These are phyloP conservation scores for Drosophila takahashii DNA, from an alignment of 1,140 invertebrate species.

Conservation along the genomic window DNA sequence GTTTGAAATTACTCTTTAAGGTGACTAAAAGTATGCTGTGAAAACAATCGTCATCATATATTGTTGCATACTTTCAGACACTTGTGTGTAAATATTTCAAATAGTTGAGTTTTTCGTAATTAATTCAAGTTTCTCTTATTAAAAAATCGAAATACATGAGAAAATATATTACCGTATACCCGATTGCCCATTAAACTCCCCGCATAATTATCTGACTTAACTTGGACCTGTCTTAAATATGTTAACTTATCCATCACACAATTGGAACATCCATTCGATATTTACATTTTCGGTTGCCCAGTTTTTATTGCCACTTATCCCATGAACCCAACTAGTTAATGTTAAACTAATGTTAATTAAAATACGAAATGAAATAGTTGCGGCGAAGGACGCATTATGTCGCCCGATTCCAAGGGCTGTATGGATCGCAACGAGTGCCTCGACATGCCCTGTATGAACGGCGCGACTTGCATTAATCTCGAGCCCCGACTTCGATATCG, in stretches of 20 bases:
- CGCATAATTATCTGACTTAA: constrained; percentile 12
- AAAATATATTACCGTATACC: background rate
- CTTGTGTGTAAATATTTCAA: no score
- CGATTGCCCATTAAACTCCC: background rate
- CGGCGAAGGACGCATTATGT: constrained; percentile 94
- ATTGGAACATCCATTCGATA: constrained; percentile 41
- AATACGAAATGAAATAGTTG: constrained; percentile 87
- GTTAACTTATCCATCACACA: constrained; percentile 15
- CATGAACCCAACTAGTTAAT: constrained; percentile 25
- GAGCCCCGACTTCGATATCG: constrained; percentile 93
- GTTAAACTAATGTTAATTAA: constrained; percentile 19
- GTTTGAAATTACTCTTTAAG: background rate
- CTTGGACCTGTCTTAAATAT: constrained; percentile 19
- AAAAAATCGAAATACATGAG: no score
- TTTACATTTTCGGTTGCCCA: constrained; percentile 38
- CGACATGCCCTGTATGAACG: constrained; percentile 95
- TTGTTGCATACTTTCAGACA: no score
- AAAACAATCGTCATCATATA: background rate
- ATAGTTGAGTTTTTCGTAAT: no score
- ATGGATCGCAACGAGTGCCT: constrained; percentile 97
- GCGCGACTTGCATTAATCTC: constrained; percentile 94
- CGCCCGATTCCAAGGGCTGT: constrained; percentile 94
- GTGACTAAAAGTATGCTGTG: background rate
- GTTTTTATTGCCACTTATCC: constrained; percentile 24
- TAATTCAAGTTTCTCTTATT: no score